These are phyloP conservation scores for Rhodeus uyekii DNA, from an alignment of 2,797 vertebrate species.

Conservation along the genomic window DNA sequence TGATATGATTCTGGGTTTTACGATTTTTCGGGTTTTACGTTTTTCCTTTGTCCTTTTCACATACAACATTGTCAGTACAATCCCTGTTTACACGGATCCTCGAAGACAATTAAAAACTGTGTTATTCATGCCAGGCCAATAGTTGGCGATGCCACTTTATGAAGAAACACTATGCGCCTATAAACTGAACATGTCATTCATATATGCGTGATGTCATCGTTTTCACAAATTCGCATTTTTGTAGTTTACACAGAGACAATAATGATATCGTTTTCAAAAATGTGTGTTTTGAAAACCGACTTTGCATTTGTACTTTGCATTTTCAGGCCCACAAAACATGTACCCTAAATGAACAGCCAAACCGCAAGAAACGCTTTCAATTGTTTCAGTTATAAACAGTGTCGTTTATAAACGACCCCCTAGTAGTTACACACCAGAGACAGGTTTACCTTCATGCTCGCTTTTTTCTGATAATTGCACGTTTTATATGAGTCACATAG, in stretches of 20 bases:
- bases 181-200: neutral
- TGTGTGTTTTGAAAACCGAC: neutral
- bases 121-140: neutral
- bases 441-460: neutral
- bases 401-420: neutral
- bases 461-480: no score
- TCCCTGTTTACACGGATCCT: neutral
- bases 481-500: no score
- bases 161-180: neutral
- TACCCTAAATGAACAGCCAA: neutral
- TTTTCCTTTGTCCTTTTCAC: neutral
- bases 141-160: neutral
- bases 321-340: neutral
- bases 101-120: neutral
- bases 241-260: neutral
- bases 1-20: no score
- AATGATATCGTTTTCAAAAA: neutral
- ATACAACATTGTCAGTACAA: neutral
- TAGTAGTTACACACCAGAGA: neutral
- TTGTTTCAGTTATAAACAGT: neutral
- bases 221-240: neutral
- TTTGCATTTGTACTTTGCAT: neutral
- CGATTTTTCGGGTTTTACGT: no score
- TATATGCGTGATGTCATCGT: neutral
- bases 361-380: neutral